These are phyloP conservation scores for Elysia crispata DNA, from an alignment of 2,888 invertebrate genomes.

Conservation along the genomic window DNA sequence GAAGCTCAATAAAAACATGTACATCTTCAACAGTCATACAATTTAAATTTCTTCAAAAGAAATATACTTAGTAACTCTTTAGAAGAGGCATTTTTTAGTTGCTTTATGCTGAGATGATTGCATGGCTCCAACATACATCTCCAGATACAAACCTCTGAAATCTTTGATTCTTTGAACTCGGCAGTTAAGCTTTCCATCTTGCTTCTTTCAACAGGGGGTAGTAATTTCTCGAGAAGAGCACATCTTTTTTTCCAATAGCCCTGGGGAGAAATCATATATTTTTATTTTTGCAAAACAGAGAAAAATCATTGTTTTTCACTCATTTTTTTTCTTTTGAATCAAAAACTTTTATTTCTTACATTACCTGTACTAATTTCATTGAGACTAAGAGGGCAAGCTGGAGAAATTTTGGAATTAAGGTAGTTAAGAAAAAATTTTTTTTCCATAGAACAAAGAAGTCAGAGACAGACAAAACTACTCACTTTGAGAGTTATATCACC, in stretches of 20 bases:
- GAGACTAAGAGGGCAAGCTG: neutral
- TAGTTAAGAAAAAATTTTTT: neutral
- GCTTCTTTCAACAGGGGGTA: constrained; percentile 56
- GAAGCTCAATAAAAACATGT: no score
- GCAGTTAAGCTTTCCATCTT: constrained; percentile 57
- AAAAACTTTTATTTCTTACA: no score
- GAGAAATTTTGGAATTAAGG: neutral
- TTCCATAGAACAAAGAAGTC: neutral
- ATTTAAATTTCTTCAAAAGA: no score
- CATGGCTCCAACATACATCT: no score
- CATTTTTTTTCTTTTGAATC: no score
- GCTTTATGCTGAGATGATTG: no score
- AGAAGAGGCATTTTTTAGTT: no score
- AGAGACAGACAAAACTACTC: neutral
- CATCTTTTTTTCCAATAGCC: constrained; percentile 72
- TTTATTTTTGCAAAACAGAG: neutral
- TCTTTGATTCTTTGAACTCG: constrained; percentile 62
- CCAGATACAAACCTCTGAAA: constrained; percentile 67
- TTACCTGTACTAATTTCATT: no score
- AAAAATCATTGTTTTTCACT: neutral
- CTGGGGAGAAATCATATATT: constrained; percentile 51
- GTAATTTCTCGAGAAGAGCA: constrained; percentile 58
- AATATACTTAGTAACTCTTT: no score
- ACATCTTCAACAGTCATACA: no score
- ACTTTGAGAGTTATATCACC: constrained; percentile 69